A percentile compares a stretch with the other conserved stretches of the same genome.
phyloP scores from a whole-genome alignment of 2,888 invertebrate genomes.

The Hypomecis punctinalis region DNA sequence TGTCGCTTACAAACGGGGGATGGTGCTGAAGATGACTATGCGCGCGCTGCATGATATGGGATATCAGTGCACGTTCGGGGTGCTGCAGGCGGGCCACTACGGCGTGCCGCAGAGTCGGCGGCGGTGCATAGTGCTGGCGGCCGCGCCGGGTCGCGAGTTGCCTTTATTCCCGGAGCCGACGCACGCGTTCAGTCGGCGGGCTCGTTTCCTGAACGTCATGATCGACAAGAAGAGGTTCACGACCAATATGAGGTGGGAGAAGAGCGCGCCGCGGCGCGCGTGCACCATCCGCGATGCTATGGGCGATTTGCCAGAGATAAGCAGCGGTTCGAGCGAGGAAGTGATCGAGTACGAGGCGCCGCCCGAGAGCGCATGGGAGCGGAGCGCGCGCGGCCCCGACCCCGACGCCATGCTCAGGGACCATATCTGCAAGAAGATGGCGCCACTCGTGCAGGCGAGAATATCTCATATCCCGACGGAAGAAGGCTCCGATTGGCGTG shows the following conservation, averaged over 20 bases:
- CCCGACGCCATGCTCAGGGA: slow-evolving; percentile 86
- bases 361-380: slow-evolving; percentile 90
- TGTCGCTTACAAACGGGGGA: slow-evolving; percentile 91
- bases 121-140: slow-evolving; percentile 91
- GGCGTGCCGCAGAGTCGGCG: slow-evolving; percentile 93
- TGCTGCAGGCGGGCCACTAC: slow-evolving; percentile 93
- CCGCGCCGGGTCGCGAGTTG: slow-evolving; percentile 90
- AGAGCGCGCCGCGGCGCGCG: slow-evolving; percentile 90
- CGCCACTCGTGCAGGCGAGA: slow-evolving; percentile 90
- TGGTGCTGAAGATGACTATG: slow-evolving; percentile 92
- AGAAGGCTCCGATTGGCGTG: slow-evolving; percentile 94
- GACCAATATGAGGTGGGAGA: slow-evolving; percentile 86
- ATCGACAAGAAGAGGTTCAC: slow-evolving; percentile 78
- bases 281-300: slow-evolving; percentile 93
- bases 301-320: slow-evolving; percentile 91
- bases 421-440: slow-evolving; percentile 94
- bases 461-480: slow-evolving; percentile 90
- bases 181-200: slow-evolving; percentile 90
- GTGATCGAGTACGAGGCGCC: slow-evolving; percentile 90
- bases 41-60: slow-evolving; percentile 92
- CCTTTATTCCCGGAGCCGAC: slow-evolving; percentile 92
- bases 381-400: slow-evolving; percentile 86
- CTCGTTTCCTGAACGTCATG: slow-evolving; percentile 83
- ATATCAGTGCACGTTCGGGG: slow-evolving; percentile 94
- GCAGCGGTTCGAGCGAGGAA: slow-evolving; percentile 88